Conservation (phyloP, 2,888 invertebrate species). For the Andrena marginata region DNA sequence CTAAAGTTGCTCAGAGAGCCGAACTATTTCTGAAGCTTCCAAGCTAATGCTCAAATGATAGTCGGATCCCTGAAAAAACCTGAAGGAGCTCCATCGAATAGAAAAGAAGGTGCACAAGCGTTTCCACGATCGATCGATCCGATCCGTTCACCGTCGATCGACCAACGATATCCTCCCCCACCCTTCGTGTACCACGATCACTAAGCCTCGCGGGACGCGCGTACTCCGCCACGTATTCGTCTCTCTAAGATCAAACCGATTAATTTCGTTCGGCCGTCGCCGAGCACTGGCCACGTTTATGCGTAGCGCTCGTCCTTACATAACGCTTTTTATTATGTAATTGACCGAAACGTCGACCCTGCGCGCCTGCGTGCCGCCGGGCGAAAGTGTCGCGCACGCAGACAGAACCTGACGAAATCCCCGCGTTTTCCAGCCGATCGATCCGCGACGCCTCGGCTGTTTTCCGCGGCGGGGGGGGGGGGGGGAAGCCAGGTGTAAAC, state of each 20-base stretch:
- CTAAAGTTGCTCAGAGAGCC: too few relatives aligned
- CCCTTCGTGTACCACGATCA: not conserved
- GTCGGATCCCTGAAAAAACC: too few relatives aligned
- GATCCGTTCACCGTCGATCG: not conserved
- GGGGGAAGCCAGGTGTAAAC: not conserved
- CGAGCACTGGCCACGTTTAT: constrained; percentile 74
- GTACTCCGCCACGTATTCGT: constrained; percentile 21
- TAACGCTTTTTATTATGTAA: constrained; percentile 84
- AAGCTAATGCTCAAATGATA: too few relatives aligned
- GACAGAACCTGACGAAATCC: constrained; percentile 37
- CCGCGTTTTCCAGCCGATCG: constrained; percentile 40
- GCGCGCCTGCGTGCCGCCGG: constrained; percentile 63
- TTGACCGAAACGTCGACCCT: constrained; percentile 80
- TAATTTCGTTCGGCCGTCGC: constrained; percentile 60
- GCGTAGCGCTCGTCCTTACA: constrained; percentile 82
- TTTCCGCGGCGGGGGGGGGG: not conserved
- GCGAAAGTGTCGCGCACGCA: constrained; percentile 65
- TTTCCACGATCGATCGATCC: too few relatives aligned
- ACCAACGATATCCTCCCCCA: not conserved
- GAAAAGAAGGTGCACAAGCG: too few relatives aligned
- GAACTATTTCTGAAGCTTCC: too few relatives aligned
- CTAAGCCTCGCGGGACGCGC: not conserved
- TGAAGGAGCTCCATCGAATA: too few relatives aligned
- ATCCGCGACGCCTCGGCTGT: constrained; percentile 25
- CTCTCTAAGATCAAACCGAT: constrained; percentile 63